Conservation (phyloP, 2,797 vertebrate species). For the Tamandua tetradactyla region DNA sequence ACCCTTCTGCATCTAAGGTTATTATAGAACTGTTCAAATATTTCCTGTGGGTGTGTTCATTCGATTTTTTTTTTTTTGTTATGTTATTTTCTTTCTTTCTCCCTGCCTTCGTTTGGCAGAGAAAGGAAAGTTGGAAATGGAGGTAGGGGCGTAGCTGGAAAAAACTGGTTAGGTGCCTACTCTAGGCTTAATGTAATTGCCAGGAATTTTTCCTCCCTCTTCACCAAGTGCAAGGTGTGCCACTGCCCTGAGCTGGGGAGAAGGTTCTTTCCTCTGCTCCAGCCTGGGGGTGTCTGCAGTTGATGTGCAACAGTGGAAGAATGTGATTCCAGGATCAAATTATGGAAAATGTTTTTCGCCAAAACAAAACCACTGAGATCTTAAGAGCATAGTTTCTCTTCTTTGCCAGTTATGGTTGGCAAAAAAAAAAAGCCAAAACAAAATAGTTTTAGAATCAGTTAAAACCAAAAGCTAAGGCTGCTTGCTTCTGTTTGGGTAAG, state of each 20-base stretch:
- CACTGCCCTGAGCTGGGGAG: background rate
- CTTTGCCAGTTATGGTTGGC: background rate
- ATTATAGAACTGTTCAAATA: slow-evolving; percentile 61
- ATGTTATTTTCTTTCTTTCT: slow-evolving; percentile 32
- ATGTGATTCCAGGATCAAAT: slow-evolving; percentile 20
- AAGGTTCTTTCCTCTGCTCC: background rate
- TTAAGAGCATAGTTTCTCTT: slow-evolving; percentile 21
- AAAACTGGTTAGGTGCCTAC: slow-evolving; percentile 6
- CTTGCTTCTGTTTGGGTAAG: background rate
- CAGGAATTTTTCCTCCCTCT: slow-evolving; percentile 23
- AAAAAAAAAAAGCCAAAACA: background rate
- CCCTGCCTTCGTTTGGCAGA: slow-evolving; percentile 19
- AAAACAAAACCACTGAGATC: background rate
- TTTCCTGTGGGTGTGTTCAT: slow-evolving; percentile 57
- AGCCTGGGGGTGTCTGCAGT: background rate
- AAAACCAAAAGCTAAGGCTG: background rate
- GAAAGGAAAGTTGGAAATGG: slow-evolving; percentile 26
- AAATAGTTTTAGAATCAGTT: background rate
- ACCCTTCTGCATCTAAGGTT: slow-evolving; percentile 55
- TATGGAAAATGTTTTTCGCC: slow-evolving; percentile 58
- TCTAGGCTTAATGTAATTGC: background rate
- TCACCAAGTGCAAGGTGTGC: background rate
- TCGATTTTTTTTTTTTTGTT: slow-evolving; percentile 48
- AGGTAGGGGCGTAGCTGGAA: slow-evolving; percentile 29
- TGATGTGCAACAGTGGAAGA: background rate